Conservation (phyloP, 2,797 vertebrate genomes). For the Mustela erminea region DNA sequence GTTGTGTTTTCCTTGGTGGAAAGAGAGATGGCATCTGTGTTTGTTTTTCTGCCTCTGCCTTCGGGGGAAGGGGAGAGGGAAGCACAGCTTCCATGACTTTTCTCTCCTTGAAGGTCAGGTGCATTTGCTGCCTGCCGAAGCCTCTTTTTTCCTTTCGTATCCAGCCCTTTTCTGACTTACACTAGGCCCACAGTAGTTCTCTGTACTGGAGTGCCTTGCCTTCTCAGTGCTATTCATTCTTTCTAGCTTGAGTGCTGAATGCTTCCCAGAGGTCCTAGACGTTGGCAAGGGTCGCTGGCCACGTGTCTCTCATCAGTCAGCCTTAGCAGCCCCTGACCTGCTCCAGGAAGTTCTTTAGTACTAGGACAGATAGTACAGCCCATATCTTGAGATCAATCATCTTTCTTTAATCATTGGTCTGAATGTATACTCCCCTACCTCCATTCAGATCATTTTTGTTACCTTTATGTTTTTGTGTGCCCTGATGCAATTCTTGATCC, state of each 20-base stretch:
- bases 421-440: no score
- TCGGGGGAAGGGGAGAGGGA: background rate
- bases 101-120: background rate
- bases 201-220: background rate
- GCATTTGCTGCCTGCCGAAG: no score
- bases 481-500: background rate
- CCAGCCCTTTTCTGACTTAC: background rate
- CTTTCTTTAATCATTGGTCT: background rate
- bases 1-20: background rate
- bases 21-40: background rate
- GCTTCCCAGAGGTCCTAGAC: background rate
- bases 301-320: background rate
- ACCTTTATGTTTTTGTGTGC: background rate
- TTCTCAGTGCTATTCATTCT: background rate
- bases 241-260: background rate
- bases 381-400: background rate
- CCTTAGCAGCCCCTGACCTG: background rate
- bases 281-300: background rate
- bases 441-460: background rate
- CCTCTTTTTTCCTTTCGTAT: background rate
- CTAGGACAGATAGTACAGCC: background rate
- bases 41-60: background rate
- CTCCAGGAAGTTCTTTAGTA: background rate
- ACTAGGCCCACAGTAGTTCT: background rate
- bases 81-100: background rate